Evolutionary conservation across 2,888 invertebrate genomes (phyloP), one percentile per base, ranked within the genome.

Genomic region (Synanthedon tipuliformis): DNA sequence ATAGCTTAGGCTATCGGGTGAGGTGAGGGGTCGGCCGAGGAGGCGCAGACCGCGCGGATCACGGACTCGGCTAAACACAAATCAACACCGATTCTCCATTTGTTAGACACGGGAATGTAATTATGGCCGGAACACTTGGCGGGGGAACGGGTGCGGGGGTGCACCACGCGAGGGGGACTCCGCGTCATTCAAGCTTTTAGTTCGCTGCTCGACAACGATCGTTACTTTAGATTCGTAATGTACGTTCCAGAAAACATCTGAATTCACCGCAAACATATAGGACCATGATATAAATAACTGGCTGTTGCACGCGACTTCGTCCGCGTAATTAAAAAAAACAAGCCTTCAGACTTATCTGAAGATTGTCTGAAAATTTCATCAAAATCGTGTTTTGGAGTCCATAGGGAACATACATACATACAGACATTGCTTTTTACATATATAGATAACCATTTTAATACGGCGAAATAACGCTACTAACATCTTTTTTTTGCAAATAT

Each of bases 81-180:
- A 89, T 88, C 88, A 88, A 88, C 88, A 88, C 81, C 86, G 88
- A 88, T 88, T 88, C 88, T 88, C 89, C 88, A 89, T 89, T 89
- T 89, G 88, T 88, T 88, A 87, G 88, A 88, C 89, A 88, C 84
- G 86, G 84, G 85, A 88, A 88, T 87, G 87, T 88, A 88, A 89
- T 89, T 88, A 88, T 88, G 86, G 83, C 80, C 81, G 82, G 82
- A 81, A 81, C 81, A 80, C 78, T 81, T 78, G 74, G 75, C 66
- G 73, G 66, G 55, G 66, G 58, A 53, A 59, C 64, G 66, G 61
- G 61, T 55, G 54, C 57, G 61, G 59, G 48, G 65, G 66, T 68
- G 65, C 61, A 57, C 67, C 61, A 62, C 59, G 68, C 61, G 69
- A 69, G 65, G 67, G 71, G 48, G 51, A 41, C 66, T 66, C 66